These are phyloP conservation scores for Gopherus evgoodei DNA, from an alignment of 2,113 vertebrate genomes.

Conservation along the genomic window DNA sequence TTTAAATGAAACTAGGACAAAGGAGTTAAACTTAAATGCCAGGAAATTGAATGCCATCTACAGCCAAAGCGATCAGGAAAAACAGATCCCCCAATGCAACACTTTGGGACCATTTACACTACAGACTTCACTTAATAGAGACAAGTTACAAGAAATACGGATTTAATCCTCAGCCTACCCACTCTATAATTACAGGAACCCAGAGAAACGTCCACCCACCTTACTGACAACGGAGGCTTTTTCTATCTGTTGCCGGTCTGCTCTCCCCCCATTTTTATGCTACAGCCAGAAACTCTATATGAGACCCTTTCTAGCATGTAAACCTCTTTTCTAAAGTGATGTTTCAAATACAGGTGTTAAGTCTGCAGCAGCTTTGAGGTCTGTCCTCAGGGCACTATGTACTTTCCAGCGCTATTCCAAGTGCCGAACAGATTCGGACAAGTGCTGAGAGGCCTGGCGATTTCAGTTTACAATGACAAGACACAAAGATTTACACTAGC, in stretches of 20 bases:
- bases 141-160: neutral
- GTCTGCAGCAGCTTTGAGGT: neutral
- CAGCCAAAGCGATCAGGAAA: neutral
- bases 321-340: neutral
- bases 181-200: neutral
- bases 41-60: neutral
- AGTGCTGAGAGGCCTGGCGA: neutral
- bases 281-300: neutral
- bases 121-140: neutral
- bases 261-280: neutral
- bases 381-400: neutral
- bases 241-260: neutral
- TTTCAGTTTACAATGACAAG: neutral
- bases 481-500: neutral
- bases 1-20: neutral
- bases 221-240: neutral
- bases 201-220: neutral
- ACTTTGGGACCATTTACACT: neutral
- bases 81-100: neutral
- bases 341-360: neutral
- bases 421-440: fast-evolving
- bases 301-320: neutral
- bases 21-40: neutral
- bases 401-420: neutral
- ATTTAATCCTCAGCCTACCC: fast-evolving